phyloP scores from a whole-genome alignment of 2,888 invertebrate genomes.

The Luffia ferchaultella region DNA sequence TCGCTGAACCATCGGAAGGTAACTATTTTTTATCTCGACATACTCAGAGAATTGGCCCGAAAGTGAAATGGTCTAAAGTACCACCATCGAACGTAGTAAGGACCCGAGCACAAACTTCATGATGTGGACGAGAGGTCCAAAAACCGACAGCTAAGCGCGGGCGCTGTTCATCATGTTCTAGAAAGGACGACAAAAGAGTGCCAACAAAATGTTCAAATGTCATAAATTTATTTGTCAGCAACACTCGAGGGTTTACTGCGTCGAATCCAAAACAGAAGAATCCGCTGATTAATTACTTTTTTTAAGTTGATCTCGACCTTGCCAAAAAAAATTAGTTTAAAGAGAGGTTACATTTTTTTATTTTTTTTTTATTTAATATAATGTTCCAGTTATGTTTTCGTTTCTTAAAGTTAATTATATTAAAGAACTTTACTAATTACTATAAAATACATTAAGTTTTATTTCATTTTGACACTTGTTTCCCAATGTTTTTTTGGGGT shows the following conservation, averaged over 20 bases:
- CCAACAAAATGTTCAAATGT: constrained; percentile 7
- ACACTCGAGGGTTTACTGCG: constrained; percentile 8
- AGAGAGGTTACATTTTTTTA: constrained; percentile 7
- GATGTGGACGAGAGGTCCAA: constrained; percentile 9
- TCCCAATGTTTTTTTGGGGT: not conserved
- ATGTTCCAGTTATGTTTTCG: constrained; percentile 9
- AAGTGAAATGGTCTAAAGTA: constrained; percentile 4
- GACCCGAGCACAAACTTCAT: constrained; percentile 7
- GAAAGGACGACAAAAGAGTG: constrained; percentile 1
- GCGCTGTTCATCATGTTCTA: constrained; percentile 8
- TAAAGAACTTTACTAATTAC: not conserved
- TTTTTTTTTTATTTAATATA: constrained; percentile 7
- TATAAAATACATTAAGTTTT: not conserved
- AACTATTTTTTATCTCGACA: constrained; percentile 11
- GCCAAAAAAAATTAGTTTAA: constrained; percentile 6
- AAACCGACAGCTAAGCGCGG: constrained; percentile 3
- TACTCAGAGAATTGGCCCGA: constrained; percentile 11
- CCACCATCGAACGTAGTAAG: not conserved
- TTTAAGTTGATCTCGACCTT: constrained; percentile 5
- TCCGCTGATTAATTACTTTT: constrained; percentile 8
- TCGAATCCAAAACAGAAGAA: constrained; percentile 10
- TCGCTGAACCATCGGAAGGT: constrained; percentile 8
- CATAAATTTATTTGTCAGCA: constrained; percentile 9
- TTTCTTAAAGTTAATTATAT: constrained; percentile 1
- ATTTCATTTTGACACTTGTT: not conserved